Base-by-base conservation (phyloP, 2,797 vertebrate species). In the Chelonia mydas region DNA sequence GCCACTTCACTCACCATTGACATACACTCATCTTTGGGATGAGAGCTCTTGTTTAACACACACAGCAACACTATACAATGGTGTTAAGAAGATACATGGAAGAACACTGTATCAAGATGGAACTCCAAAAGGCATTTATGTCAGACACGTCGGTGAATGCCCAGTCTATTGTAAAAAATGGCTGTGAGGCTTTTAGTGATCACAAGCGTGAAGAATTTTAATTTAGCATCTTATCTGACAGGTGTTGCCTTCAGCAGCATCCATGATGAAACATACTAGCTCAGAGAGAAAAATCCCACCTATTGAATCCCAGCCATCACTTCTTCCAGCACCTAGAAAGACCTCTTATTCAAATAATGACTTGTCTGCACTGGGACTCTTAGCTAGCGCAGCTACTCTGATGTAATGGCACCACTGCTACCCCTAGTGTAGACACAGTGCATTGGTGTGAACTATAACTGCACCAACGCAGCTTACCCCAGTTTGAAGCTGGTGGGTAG, bases 231-330 rank as follows among this genome's bases (percentile, higher is more conserved):
- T 74, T 28, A 9, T 84, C 95, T 86, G 88, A 90, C 90, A 89
- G 86, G 68, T 68, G 54, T 59, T 54, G 65, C 57, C n/a, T 21
- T 45, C 72, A 92, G 65, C 61, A 86, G 57, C 61, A 92, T 90
- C 33, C 91, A 74, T 88, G 90, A 76, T 88, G 88, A 80, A 84
- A 74, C 25, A 74, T 91, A 90, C 90, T 85, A 54, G 81, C 37
- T 92, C 33, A 19, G 33, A 68, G 33, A 68, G 33, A 68, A 9
- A 31, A 37, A 10, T 68, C 17, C 17, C 61, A 68, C 16, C 61
- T n/a, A 68, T 37, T 68, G 33, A n/a, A 68, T 68, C 61, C 33
- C 61, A 68, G 61, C 33, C 61, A 68, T 68, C 15, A 68, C 61
- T n/a, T 65, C 16, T 65, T 68, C 61, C 33, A 37, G 37, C 33